phyloP scores from a whole-genome alignment of 1,140 invertebrate species.

The Tribolium castaneum region DNA sequence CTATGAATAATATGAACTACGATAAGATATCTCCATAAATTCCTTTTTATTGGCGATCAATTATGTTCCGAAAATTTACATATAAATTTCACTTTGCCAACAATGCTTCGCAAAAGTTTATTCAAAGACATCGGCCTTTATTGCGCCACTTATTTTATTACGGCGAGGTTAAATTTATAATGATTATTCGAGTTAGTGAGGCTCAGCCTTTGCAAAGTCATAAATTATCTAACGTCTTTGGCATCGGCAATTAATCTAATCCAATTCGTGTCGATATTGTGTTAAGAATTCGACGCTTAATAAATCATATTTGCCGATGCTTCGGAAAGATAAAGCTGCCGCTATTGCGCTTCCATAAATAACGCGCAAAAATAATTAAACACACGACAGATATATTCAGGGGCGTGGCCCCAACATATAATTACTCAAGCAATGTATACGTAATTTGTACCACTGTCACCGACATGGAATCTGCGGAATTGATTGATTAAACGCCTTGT shows the following conservation, averaged over 20 bases:
- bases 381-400: neutral
- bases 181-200: conserved; percentile 23
- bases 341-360: conserved; percentile 8
- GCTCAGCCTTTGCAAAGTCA: conserved; percentile 23
- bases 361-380: conserved; percentile 1
- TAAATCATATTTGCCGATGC: conserved; percentile 32
- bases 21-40: conserved; percentile 48
- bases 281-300: conserved; percentile 32
- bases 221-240: conserved; percentile 28
- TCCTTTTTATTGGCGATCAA: conserved; percentile 48
- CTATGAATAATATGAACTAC: conserved; percentile 49
- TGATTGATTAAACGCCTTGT: neutral
- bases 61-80: conserved; percentile 45
- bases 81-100: conserved; percentile 37
- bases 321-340: conserved; percentile 23
- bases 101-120: conserved; percentile 31
- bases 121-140: conserved; percentile 27
- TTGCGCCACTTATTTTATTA: conserved; percentile 26
- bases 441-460: neutral
- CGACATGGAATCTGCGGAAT: neutral
- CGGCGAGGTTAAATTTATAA: conserved; percentile 27
- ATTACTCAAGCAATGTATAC: neutral
- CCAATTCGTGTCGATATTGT: conserved; percentile 35
- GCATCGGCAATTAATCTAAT: conserved; percentile 30
- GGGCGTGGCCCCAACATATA: neutral